Evolutionary conservation across 2,113 vertebrate genomes (phyloP).

Genomic region (Zapornia atra): DNA sequence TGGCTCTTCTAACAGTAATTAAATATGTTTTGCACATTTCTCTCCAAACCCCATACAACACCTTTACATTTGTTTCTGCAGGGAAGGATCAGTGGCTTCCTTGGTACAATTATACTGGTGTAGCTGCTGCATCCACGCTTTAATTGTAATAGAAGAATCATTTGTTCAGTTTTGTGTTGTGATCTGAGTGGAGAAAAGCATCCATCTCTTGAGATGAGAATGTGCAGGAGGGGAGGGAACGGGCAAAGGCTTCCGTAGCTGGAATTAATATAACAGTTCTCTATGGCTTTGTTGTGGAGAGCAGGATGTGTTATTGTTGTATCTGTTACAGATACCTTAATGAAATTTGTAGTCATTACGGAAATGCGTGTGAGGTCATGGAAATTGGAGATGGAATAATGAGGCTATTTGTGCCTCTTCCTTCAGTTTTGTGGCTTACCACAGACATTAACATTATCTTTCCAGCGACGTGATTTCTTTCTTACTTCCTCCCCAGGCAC

Average conservation of each 20-base stretch:
- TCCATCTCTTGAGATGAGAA: not conserved
- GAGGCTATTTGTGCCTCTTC: not conserved
- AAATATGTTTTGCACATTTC: not conserved
- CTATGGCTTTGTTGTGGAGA: not conserved
- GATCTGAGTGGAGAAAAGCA: not conserved
- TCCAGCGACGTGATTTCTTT: not conserved
- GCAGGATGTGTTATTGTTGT: not conserved
- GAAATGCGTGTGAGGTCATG: not conserved
- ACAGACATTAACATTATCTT: not conserved
- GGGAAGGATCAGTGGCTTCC: not conserved
- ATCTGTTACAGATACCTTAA: not conserved
- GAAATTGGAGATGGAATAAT: not conserved
- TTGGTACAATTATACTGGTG: not conserved
- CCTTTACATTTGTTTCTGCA: not conserved
- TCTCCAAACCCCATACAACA: not conserved
- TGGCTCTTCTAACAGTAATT: not conserved
- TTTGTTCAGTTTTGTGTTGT: not conserved
- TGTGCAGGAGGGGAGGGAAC: not conserved
- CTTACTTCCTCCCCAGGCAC: not conserved
- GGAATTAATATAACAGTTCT: not conserved
- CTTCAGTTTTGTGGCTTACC: not conserved
- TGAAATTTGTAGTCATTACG: not conserved
- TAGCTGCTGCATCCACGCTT: not conserved
- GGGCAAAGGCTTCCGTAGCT: not conserved
- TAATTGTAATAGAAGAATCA: not conserved